Evolutionary conservation across 2,113 vertebrate species (phyloP), one percentile per base, ranked within the genome.

Genomic region (Scomber japonicus): DNA sequence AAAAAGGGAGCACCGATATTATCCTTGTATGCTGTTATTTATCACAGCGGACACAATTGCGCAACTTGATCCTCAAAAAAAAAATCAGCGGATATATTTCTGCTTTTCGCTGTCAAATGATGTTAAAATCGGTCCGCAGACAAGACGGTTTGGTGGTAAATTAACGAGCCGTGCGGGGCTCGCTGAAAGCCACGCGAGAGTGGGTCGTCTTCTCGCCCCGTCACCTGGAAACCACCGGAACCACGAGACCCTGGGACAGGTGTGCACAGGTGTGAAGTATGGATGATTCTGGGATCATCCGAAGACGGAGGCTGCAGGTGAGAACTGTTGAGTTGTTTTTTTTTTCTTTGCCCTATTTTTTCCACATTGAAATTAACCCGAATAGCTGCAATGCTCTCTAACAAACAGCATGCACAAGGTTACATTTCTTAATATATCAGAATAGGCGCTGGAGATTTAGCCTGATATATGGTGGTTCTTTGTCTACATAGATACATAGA

Each of bases 211-310:
- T 81, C 70, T 74, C 59, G 62, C 9, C 55, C 15, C 19, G 59
- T 86, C 61, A 78, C 78, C 89, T 78, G 87, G 77, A 87, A 63
- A 85, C 77, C 75, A 53, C 82, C 24, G 64, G 66, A 69, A 78
- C 61, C 63, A 64, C 82, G 65, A 78, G 75, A 89, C 72, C 51
- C 48, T 53, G 24, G 24, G 24, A 27, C 69, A 14, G 35, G 35
- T 40, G 35, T 40, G 35, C 30, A 66, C 77, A 89, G 82, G 88
- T 91, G 75, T 69, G 78, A 85, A 83, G 83, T 81, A 94, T 94
- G 93, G 95, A 95, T 75, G 95, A 95, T 55, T 94, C 94, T 9
- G 95, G 94, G 45, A 95, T 95, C 78, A 95, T 95, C 77, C 92
- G 93, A 65, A 92, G 94, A 74, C 79, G 94, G 45, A 94, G 94